Percentiles rank a stretch among this genome's conserved stretches.
Evolutionary conservation across 1,140 invertebrate genomes (phyloP).

Genomic region (Zaprionus kolodkinae): DNA sequence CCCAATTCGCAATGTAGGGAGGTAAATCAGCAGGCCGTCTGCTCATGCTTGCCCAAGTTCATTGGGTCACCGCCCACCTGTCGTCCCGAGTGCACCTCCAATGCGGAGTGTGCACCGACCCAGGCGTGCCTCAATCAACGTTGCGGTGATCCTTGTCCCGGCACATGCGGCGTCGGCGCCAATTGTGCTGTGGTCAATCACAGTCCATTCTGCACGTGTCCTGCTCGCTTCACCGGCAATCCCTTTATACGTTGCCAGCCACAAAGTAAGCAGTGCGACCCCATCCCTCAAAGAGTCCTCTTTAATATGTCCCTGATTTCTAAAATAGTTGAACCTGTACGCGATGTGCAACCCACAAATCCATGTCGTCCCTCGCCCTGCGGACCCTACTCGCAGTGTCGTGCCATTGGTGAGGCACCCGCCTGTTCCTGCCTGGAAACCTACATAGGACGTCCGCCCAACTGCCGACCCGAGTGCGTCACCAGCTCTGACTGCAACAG

Average conservation of each 20-base stretch:
- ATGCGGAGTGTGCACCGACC: slow-evolving; percentile 88
- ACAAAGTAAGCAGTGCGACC: slow-evolving; percentile 67
- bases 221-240: slow-evolving; percentile 90
- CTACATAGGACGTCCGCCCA: slow-evolving; percentile 91
- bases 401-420: slow-evolving; percentile 86
- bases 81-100: slow-evolving; percentile 89
- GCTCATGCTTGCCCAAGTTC: slow-evolving; percentile 88
- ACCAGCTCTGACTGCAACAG: slow-evolving; percentile 91
- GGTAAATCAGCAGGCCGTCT: slow-evolving; percentile 87
- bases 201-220: slow-evolving; percentile 92
- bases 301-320: slow-evolving; percentile 13
- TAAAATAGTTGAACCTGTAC: slow-evolving; percentile 83
- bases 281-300: background rate
- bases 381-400: slow-evolving; percentile 90
- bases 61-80: slow-evolving; percentile 89
- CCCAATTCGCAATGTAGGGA: slow-evolving; percentile 91
- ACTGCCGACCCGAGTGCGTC: slow-evolving; percentile 91
- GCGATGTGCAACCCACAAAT: slow-evolving; percentile 84
- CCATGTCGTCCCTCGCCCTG: slow-evolving; percentile 90
- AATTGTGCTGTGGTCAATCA: slow-evolving; percentile 92
- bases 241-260: slow-evolving; percentile 89
- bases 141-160: slow-evolving; percentile 91
- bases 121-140: slow-evolving; percentile 89
- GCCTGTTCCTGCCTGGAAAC: slow-evolving; percentile 90
- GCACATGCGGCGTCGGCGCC: slow-evolving; percentile 90